Evolutionary conservation across 2,888 invertebrate genomes (phyloP), one percentile per base, ranked within the genome.

Genomic region (Phaedon cochleariae): DNA sequence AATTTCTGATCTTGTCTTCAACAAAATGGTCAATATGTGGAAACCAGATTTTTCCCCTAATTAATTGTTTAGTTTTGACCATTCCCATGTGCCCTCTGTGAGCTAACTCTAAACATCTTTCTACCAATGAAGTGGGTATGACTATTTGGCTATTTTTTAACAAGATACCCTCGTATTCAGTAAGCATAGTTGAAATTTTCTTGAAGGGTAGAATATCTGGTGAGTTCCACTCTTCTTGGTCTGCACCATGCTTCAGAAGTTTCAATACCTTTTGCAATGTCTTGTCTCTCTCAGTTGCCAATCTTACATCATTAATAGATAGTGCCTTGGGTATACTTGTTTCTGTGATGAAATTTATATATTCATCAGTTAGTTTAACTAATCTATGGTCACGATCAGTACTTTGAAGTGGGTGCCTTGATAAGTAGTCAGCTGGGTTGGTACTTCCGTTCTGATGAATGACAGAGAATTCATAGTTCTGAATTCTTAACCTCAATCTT

Each of bases 31-130:
- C 49, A n/a, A 52, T 52, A 7, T 17, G 9, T 29, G 52, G 29
- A 22, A 52, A 52, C 29, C 29, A 26, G 17, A 26, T 29, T 52
- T 29, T 15, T 17, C 29, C 10, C 6, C 29, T 51, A 26, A 51
- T 51, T n/a, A 52, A n/a, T 52, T 52, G 52, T 29, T 29, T 52
- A 9, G 52, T 52, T 17, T 22, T 52, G 1, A 18, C 48, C 2
- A 48, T 48, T 7, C 10, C 29, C 17, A 29, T 29, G 10, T 15
- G 52, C 9, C 29, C 29, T 52, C 29, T 22, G 7, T 52, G 52
- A 7, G 29, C 29, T 52, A 52, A 18, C 22, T 52, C 26, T 17
- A 22, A 22, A 22, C 22, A 7, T 22, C 2, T 12, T 10, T 51
- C 29, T 1, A 29, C n/a, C 21, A 26, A 22, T 1, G 18, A 22